phyloP scores from a whole-genome alignment of 2,888 invertebrate species.

The Tryphoninae sp. region DNA sequence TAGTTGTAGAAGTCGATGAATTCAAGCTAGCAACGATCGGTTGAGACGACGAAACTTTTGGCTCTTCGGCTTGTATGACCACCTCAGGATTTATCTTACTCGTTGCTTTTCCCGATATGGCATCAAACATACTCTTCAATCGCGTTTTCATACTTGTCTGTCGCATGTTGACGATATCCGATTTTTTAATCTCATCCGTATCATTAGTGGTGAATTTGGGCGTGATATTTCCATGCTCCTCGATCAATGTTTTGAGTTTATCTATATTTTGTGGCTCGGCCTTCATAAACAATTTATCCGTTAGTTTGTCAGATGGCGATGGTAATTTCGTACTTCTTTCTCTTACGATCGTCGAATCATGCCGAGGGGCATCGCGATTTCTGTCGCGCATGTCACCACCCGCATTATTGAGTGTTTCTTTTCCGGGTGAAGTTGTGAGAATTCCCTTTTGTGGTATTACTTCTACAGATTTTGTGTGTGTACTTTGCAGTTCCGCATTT shows the following conservation, averaged over 20 bases:
- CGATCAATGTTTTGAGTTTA: slow-evolving; percentile 74
- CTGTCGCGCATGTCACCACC: slow-evolving; percentile 18
- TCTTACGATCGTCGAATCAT: not conserved
- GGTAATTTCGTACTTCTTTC: slow-evolving; percentile 20
- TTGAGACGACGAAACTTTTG: slow-evolving; percentile 63
- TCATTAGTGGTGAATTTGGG: slow-evolving; percentile 74
- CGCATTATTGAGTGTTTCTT: not conserved
- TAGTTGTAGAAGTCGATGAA: slow-evolving; percentile 76
- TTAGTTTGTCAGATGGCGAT: slow-evolving; percentile 64
- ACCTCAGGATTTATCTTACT: slow-evolving; percentile 78
- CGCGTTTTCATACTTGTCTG: slow-evolving; percentile 78
- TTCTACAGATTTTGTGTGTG: slow-evolving; percentile 36
- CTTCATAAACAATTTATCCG: slow-evolving; percentile 78
- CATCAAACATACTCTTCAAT: slow-evolving; percentile 79
- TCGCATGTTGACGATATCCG: slow-evolving; percentile 78
- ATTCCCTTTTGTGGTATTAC: slow-evolving; percentile 17
- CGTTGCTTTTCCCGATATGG: slow-evolving; percentile 78
- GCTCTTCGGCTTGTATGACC: slow-evolving; percentile 78
- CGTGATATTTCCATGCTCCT: slow-evolving; percentile 74
- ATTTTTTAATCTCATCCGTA: slow-evolving; percentile 78
- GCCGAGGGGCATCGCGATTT: not conserved
- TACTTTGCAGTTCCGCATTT: slow-evolving; percentile 14
- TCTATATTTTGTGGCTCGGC: slow-evolving; percentile 77
- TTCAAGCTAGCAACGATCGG: slow-evolving; percentile 68
- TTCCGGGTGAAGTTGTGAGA: slow-evolving; percentile 13